Conservation (phyloP, 2,797 vertebrate genomes). For the Phrynocephalus forsythii region DNA sequence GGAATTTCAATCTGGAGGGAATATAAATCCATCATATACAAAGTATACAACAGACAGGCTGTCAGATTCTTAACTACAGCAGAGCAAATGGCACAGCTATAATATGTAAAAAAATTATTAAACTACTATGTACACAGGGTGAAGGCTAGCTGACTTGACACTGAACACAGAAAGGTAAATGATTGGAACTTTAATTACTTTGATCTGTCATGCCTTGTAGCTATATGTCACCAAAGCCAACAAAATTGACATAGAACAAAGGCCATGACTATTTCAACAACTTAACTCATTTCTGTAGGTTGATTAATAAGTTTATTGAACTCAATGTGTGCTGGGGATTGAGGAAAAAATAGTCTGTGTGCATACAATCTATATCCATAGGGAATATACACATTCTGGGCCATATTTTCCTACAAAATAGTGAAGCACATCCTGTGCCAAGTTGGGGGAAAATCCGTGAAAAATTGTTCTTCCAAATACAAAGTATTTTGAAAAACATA, state of each 20-base stretch:
- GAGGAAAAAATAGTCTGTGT: constrained; percentile 52
- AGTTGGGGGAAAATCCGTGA: neutral
- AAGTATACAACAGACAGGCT: constrained; percentile 70
- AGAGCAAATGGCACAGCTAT: constrained; percentile 62
- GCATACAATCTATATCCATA: constrained; percentile 5
- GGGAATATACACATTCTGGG: neutral
- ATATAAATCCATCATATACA: constrained; percentile 46
- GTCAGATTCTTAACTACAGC: constrained; percentile 63
- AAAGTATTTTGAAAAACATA: neutral
- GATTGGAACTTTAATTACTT: constrained; percentile 97
- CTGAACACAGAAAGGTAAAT: constrained; percentile 91
- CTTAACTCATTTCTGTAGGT: constrained; percentile 84
- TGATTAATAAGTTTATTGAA: constrained; percentile 85
- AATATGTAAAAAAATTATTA: constrained; percentile 82
- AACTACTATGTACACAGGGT: constrained; percentile 75
- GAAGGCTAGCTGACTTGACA: constrained; percentile 86
- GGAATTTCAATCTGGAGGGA: constrained; percentile 55
- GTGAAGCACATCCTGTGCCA: neutral
- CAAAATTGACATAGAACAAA: constrained; percentile 89
- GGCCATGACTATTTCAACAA: constrained; percentile 84
- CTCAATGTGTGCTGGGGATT: constrained; percentile 63
- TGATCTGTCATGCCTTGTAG: constrained; percentile 92
- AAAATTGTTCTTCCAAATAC: neutral
- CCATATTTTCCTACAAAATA: constrained; percentile 5
- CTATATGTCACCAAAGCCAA: constrained; percentile 88